Evolutionary conservation across 2,888 invertebrate genomes (phyloP).

Genomic region (Acleris cristana): DNA sequence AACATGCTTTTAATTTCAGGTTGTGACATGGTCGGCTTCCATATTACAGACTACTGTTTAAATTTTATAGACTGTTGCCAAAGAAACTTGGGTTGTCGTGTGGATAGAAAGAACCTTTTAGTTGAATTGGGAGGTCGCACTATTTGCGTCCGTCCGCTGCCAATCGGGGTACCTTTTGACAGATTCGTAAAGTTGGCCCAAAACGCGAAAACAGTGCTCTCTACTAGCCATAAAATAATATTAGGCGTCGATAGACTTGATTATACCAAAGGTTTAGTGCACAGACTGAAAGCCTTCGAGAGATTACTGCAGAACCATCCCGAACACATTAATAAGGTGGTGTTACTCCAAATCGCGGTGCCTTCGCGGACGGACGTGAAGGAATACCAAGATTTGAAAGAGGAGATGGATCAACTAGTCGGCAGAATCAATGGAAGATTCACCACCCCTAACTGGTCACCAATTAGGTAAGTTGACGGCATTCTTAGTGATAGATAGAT

Average conservation of each 20-base stretch:
- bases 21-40: slow-evolving; percentile 97
- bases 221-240: slow-evolving; percentile 91
- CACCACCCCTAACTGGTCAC: slow-evolving; percentile 96
- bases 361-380: slow-evolving; percentile 95
- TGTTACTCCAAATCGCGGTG: slow-evolving; percentile 92
- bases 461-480: slow-evolving; percentile 84
- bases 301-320: slow-evolving; percentile 91
- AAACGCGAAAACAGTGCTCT: slow-evolving; percentile 86
- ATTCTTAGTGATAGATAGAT: background rate
- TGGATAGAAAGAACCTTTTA: slow-evolving; percentile 92
- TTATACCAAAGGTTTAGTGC: slow-evolving; percentile 95
- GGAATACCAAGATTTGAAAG: slow-evolving; percentile 94
- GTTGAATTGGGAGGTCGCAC: slow-evolving; percentile 95
- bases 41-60: slow-evolving; percentile 94
- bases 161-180: slow-evolving; percentile 95
- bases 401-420: slow-evolving; percentile 95
- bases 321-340: slow-evolving; percentile 92
- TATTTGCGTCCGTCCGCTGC: slow-evolving; percentile 92
- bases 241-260: slow-evolving; percentile 95
- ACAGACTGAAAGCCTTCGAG: slow-evolving; percentile 92
- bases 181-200: slow-evolving; percentile 92
- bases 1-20: slow-evolving; percentile 70
- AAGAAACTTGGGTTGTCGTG: slow-evolving; percentile 92
- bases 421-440: slow-evolving; percentile 94
- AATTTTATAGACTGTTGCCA: slow-evolving; percentile 97